A percentile compares a stretch with the other conserved stretches of the same genome.
Conservation (phyloP, 2,888 invertebrate genomes). For the Liopterus haemorrhoidalis region DNA sequence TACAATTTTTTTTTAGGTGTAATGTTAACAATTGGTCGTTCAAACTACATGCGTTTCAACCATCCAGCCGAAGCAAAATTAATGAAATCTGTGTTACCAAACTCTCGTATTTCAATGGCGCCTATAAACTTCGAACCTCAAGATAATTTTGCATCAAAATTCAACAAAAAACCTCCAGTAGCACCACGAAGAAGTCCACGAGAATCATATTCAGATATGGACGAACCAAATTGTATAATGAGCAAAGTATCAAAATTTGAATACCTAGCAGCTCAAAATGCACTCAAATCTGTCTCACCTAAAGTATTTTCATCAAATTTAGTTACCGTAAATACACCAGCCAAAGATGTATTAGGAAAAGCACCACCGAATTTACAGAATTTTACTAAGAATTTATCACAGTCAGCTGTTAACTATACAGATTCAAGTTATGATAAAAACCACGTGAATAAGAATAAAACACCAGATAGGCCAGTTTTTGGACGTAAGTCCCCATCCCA, state of each 20-base stretch:
- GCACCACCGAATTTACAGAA: slow-evolving; percentile 54
- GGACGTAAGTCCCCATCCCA: slow-evolving; percentile 39
- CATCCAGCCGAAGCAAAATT: slow-evolving; percentile 85
- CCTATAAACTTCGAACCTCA: slow-evolving; percentile 60
- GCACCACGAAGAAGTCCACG: slow-evolving; percentile 54
- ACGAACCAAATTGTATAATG: slow-evolving; percentile 60
- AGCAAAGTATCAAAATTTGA: slow-evolving; percentile 77
- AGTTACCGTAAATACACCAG: slow-evolving; percentile 73
- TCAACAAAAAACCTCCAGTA: slow-evolving; percentile 59
- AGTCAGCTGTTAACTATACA: slow-evolving; percentile 48
- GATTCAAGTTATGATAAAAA: slow-evolving; percentile 41
- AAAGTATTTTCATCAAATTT: slow-evolving; percentile 78
- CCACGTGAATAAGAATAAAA: slow-evolving; percentile 38
- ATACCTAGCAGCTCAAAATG: slow-evolving; percentile 62
- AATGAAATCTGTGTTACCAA: slow-evolving; percentile 76
- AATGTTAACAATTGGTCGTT: slow-evolving; percentile 85
- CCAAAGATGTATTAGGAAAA: slow-evolving; percentile 69
- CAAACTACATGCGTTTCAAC: slow-evolving; percentile 88
- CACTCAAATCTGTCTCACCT: slow-evolving; percentile 58
- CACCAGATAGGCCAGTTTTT: slow-evolving; percentile 40
- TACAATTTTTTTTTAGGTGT: slow-evolving; percentile 66
- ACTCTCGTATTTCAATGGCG: slow-evolving; percentile 71
- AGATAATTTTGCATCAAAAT: slow-evolving; percentile 39
- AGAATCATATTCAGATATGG: slow-evolving; percentile 48
- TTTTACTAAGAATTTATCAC: slow-evolving; percentile 55